These are phyloP conservation scores for Drosophila nikananu DNA, from an alignment of 1,140 invertebrate genomes.

Conservation along the genomic window DNA sequence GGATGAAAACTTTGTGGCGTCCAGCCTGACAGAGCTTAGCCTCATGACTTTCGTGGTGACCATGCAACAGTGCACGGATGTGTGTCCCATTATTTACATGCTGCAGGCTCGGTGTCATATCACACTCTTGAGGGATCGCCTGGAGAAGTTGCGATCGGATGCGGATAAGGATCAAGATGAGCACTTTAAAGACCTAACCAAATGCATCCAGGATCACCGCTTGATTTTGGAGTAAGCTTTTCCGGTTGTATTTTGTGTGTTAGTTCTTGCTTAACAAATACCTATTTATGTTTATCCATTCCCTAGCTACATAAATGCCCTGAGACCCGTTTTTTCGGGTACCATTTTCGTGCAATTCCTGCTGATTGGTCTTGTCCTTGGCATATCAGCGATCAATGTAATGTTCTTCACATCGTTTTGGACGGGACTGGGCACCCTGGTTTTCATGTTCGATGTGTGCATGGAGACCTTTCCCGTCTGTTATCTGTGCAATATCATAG, in stretches of 20 bases:
- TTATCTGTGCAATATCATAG: constrained; percentile 58
- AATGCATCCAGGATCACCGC: constrained; percentile 55
- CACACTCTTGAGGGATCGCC: constrained; percentile 29
- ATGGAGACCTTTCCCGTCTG: constrained; percentile 64
- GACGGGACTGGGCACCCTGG: constrained; percentile 9
- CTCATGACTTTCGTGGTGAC: constrained; percentile 41
- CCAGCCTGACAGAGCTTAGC: constrained; percentile 13
- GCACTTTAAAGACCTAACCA: constrained; percentile 40
- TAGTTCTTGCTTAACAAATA: neutral
- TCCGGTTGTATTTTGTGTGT: neutral
- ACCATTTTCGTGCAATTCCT: constrained; percentile 50
- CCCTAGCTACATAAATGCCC: constrained; percentile 41
- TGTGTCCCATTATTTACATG: constrained; percentile 55
- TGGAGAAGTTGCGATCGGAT: constrained; percentile 33
- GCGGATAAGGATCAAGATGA: constrained; percentile 16
- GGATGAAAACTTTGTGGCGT: constrained; percentile 24
- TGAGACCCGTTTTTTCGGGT: constrained; percentile 43
- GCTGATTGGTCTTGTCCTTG: constrained; percentile 40
- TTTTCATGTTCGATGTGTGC: constrained; percentile 40
- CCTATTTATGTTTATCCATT: neutral
- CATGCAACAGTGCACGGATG: constrained; percentile 54
- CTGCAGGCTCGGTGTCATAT: constrained; percentile 47
- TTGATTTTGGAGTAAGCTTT: constrained; percentile 55
- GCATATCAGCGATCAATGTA: constrained; percentile 33
- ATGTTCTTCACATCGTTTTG: constrained; percentile 48